phyloP scores from a whole-genome alignment of 2,888 invertebrate genomes.

The Dryobota labecula region DNA sequence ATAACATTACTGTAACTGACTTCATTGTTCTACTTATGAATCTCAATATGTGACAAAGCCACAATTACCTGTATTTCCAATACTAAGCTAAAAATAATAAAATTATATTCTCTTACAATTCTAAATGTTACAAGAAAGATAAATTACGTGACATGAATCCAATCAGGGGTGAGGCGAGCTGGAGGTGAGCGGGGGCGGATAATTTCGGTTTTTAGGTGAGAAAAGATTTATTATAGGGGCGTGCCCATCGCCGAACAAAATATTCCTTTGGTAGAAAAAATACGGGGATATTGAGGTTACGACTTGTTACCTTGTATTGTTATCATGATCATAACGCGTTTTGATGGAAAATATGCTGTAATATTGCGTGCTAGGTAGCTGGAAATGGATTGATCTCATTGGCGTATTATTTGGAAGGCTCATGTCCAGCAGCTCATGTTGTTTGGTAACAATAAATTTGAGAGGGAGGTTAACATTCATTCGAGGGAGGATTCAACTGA shows the following conservation, averaged over 20 bases:
- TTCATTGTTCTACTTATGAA: not conserved
- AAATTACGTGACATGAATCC: constrained; percentile 77
- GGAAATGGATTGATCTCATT: not conserved
- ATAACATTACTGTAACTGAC: not conserved
- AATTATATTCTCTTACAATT: constrained; percentile 71
- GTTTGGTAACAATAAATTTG: no score
- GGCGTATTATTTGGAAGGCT: not conserved
- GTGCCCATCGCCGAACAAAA: constrained; percentile 63
- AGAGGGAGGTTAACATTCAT: no score
- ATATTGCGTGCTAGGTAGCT: not conserved
- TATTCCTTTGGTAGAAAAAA: constrained; percentile 53
- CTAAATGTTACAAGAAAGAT: constrained; percentile 73
- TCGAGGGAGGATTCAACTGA: no score
- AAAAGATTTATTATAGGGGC: constrained; percentile 76
- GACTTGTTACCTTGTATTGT: constrained; percentile 54
- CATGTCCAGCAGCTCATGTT: no score
- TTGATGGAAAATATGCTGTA: constrained; percentile 3
- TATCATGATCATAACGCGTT: constrained; percentile 18
- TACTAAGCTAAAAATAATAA: constrained; percentile 58
- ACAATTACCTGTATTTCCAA: constrained; percentile 20
- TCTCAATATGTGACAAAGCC: constrained; percentile 11
- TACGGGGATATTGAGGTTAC: constrained; percentile 52
- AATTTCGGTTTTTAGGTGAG: constrained; percentile 79
- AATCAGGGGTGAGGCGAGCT: constrained; percentile 67
- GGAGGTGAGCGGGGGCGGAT: constrained; percentile 55